These are phyloP conservation scores for Alosa sapidissima DNA, from an alignment of 2,797 vertebrate species.

Conservation along the genomic window DNA sequence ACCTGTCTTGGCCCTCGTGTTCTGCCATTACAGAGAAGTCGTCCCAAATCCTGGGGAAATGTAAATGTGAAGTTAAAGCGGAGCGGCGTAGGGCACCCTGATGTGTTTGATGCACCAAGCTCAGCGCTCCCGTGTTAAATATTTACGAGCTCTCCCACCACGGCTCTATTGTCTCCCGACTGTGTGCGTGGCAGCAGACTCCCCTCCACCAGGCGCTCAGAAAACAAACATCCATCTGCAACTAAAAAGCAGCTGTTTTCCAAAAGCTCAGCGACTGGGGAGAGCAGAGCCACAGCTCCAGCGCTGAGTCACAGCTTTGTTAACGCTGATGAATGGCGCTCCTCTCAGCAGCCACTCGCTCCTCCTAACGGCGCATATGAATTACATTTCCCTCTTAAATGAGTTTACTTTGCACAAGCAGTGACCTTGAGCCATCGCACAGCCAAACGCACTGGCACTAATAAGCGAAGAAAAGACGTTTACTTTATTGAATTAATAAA, in stretches of 20 bases:
- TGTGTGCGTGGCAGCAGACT: not conserved
- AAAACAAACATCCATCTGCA: not conserved
- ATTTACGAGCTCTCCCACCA: not conserved
- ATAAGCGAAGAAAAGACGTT: not conserved
- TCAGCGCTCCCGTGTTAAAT: not conserved
- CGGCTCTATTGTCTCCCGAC: not conserved
- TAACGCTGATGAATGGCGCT: not conserved
- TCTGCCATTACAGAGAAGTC: not conserved
- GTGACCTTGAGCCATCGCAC: not conserved
- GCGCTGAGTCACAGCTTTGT: not conserved
- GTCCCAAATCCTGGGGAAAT: not conserved
- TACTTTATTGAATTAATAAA: not conserved
- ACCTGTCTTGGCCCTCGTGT: not conserved
- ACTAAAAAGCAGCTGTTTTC: slow-evolving; percentile 21
- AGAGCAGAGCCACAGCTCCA: not conserved
- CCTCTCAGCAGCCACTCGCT: not conserved
- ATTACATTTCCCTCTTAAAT: not conserved
- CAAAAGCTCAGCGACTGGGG: not conserved
- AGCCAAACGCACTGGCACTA: too few species aligned
- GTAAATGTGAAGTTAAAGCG: not conserved
- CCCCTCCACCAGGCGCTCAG: not conserved
- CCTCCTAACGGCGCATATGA: not conserved
- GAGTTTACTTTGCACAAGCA: not conserved
- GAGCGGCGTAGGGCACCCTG: not conserved
- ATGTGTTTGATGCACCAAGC: not conserved